Percentiles rank a stretch among this genome's conserved stretches.
These are phyloP conservation scores for Phortica okadai DNA, from an alignment of 2,888 invertebrate species.

Conservation along the genomic window DNA sequence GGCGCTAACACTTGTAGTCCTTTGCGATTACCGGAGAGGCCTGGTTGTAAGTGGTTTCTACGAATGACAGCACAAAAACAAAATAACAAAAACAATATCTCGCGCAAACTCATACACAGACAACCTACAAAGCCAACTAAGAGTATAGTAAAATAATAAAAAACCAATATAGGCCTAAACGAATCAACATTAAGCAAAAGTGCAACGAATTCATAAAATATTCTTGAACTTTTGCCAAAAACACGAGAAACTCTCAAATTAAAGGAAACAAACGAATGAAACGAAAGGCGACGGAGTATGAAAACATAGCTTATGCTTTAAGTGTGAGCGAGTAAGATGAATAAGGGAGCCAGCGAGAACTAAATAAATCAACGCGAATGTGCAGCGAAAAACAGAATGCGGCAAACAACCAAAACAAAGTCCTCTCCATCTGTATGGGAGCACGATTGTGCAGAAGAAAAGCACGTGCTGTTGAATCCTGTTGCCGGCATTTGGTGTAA, in stretches of 20 bases:
- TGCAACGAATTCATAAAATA: slow-evolving; percentile 9
- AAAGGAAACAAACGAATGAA: neutral
- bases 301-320: neutral
- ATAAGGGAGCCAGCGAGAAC: neutral
- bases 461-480: too few relatives aligned
- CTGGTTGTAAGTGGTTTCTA: neutral
- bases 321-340: neutral
- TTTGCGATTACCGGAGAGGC: neutral
- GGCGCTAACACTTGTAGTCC: neutral
- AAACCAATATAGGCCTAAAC: slow-evolving; percentile 6
- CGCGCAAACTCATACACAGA: neutral
- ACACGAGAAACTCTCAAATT: neutral
- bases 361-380: neutral
- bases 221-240: slow-evolving; percentile 20
- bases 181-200: slow-evolving; percentile 17
- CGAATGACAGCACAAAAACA: neutral
- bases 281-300: neutral
- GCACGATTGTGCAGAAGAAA: too few relatives aligned
- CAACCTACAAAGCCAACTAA: neutral
- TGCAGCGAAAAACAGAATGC: neutral
- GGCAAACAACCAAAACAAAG: too few relatives aligned
- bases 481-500: too few relatives aligned
- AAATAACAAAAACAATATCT: neutral
- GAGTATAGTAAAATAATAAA: neutral
- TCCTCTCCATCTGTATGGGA: too few relatives aligned